These are phyloP conservation scores for Hippocampus kuda DNA, from an alignment of 2,797 vertebrate species.

Conservation along the genomic window DNA sequence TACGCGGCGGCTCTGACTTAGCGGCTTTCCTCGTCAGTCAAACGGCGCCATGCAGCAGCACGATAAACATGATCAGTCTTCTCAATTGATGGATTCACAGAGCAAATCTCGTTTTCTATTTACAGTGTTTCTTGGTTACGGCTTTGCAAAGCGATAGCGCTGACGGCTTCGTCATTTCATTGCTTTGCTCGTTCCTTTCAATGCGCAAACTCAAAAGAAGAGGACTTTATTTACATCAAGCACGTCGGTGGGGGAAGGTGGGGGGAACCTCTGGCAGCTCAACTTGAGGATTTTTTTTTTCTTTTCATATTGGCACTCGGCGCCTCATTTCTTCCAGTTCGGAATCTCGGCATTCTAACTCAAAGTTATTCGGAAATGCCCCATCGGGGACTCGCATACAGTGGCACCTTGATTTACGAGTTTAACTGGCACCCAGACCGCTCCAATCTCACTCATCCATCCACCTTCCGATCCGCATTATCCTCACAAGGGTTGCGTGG, in stretches of 20 bases:
- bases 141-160: conserved; percentile 23
- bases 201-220: conserved; percentile 50
- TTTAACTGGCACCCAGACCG: too few relatives aligned
- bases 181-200: conserved; percentile 39
- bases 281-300: conserved; percentile 8
- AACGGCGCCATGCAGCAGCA: background rate
- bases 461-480: too few relatives aligned
- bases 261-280: conserved; percentile 25
- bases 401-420: too few relatives aligned
- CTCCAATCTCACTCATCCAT: too few relatives aligned
- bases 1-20: conserved; percentile 10
- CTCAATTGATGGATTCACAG: background rate
- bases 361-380: too few relatives aligned
- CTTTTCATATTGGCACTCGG: conserved; percentile 51
- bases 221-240: conserved; percentile 54
- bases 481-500: too few relatives aligned
- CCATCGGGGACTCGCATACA: too few relatives aligned
- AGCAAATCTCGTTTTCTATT: conserved; percentile 21
- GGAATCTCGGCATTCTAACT: too few relatives aligned
- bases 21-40: conserved; percentile 13
- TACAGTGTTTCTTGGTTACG: conserved; percentile 22
- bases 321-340: conserved; percentile 11
- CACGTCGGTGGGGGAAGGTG: conserved; percentile 41
- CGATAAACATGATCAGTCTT: background rate
- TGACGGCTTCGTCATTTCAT: conserved; percentile 39